These are phyloP conservation scores for Indicator maculatus DNA, from an alignment of 2,113 vertebrate genomes.

Conservation along the genomic window DNA sequence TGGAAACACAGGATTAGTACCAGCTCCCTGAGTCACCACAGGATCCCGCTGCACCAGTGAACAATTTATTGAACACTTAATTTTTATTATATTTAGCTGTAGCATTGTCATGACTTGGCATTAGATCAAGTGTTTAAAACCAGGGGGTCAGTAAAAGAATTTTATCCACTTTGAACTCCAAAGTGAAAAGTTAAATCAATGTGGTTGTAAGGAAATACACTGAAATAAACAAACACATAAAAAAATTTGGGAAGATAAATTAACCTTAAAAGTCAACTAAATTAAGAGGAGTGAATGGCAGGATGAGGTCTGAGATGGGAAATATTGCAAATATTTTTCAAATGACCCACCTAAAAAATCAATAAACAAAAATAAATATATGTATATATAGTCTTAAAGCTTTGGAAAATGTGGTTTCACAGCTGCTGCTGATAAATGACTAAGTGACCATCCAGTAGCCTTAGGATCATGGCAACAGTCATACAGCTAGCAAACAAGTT, in stretches of 20 bases:
- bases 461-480: not conserved
- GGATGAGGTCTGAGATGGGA: not conserved
- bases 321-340: not conserved
- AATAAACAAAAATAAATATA: too few species aligned
- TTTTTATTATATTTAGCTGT: not conserved
- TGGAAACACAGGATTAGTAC: not conserved
- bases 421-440: not conserved
- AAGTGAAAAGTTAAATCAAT: not conserved
- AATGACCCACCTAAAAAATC: not conserved
- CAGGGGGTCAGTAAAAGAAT: constrained; percentile 8
- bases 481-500: not conserved
- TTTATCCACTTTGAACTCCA: not conserved
- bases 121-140: not conserved
- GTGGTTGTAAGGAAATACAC: not conserved
- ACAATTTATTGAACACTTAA: not conserved
- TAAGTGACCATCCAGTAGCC: not conserved
- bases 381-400: not conserved
- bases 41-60: not conserved
- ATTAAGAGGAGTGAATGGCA: not conserved
- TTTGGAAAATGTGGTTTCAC: not conserved
- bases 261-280: not conserved
- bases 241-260: not conserved
- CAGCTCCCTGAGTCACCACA: not conserved
- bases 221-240: not conserved
- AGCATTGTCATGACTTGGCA: not conserved